Percentiles rank a stretch among this genome's conserved stretches.
Evolutionary conservation across 2,797 vertebrate genomes (phyloP).

Genomic region (Anabas testudineus): DNA sequence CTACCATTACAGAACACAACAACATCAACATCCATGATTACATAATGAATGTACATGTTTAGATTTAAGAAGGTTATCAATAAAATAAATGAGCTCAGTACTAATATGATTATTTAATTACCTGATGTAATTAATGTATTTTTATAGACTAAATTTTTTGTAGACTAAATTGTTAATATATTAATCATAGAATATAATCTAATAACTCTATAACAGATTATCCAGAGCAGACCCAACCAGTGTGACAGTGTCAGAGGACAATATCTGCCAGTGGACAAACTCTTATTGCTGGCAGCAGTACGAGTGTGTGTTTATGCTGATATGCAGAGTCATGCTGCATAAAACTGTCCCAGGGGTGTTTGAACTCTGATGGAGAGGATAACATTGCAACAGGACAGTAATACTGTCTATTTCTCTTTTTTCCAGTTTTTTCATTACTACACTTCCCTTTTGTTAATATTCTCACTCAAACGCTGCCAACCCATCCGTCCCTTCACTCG

Average conservation of each 20-base stretch:
- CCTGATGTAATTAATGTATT: no score
- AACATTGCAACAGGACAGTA: constrained; percentile 20
- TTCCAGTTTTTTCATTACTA: constrained; percentile 10
- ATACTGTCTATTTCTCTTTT: constrained; percentile 5
- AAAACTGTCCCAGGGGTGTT: constrained; percentile 67
- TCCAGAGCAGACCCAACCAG: not conserved
- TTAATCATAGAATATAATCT: not conserved
- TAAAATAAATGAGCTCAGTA: no score
- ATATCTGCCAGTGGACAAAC: constrained; percentile 14
- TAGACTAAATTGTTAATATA: no score
- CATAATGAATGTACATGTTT: no score
- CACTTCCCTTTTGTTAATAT: constrained; percentile 13
- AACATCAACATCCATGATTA: no score
- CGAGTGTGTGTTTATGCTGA: constrained; percentile 60
- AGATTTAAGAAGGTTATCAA: no score
- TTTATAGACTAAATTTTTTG: no score
- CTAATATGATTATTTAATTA: no score
- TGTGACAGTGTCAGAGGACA: constrained; percentile 44
- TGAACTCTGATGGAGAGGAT: constrained; percentile 45
- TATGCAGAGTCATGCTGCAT: constrained; percentile 74
- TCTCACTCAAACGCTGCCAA: not conserved
- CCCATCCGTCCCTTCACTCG: not conserved
- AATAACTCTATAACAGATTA: not conserved
- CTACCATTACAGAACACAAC: no score
- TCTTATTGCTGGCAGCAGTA: constrained; percentile 38